Evolutionary conservation across 1,140 invertebrate genomes (phyloP).

Genomic region (Wiebesia pumilae): DNA sequence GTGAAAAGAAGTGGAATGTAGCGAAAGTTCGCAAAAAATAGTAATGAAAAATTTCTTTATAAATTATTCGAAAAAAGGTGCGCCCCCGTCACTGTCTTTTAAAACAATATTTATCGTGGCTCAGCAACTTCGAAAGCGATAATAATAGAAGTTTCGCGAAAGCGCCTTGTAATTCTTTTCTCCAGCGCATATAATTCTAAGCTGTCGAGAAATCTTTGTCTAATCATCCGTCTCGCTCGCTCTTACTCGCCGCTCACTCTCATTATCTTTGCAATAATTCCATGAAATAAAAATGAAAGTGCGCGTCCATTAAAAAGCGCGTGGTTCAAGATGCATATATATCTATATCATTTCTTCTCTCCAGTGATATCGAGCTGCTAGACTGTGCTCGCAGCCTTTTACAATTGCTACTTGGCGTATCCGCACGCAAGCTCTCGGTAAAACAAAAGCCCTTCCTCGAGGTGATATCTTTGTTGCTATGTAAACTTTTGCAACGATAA

Average conservation of each 20-base stretch:
- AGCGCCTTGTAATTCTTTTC: background rate
- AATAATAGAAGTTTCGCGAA: conserved; percentile 7
- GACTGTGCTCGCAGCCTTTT: too few species aligned
- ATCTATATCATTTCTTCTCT: too few species aligned
- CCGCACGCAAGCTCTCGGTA: too few species aligned
- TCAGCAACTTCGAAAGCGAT: background rate
- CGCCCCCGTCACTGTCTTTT: background rate
- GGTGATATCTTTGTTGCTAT: too few species aligned
- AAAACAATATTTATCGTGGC: background rate
- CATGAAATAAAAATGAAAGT: background rate
- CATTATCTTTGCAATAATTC: background rate
- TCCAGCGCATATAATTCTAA: background rate
- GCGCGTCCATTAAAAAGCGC: background rate
- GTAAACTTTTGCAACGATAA: too few species aligned
- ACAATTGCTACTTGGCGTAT: too few species aligned
- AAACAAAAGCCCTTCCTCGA: too few species aligned
- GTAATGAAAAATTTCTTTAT: background rate
- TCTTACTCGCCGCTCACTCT: background rate
- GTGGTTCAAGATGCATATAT: too few species aligned
- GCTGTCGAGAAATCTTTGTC: background rate
- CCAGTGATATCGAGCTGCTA: too few species aligned
- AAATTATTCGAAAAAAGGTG: background rate
- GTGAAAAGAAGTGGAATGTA: background rate
- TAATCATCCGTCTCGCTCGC: too few species aligned
- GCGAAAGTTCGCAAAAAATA: background rate